Base-by-base conservation (phyloP, 2,113 vertebrate species). In the Bostrychus sinensis region DNA sequence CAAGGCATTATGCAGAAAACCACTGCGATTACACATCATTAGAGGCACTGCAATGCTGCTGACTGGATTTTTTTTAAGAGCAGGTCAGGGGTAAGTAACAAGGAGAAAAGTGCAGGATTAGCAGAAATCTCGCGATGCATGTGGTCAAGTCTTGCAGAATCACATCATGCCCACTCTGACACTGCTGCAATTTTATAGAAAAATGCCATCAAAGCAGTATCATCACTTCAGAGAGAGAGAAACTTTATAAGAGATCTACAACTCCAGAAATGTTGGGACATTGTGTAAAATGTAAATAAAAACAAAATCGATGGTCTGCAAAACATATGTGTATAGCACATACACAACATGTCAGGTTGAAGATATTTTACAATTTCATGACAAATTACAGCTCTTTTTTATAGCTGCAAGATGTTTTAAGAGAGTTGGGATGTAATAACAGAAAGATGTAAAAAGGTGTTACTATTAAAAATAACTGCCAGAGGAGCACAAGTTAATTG, bases 51-150 rank as follows among this genome's bases (percentile, higher is more conserved):
- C 63, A 76, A 63, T 87, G 84, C 74, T 88, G 89, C 86, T 89
- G 87, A 89, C 87, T 74, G 17, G 75, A 80, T 79, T 75, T 86
- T 45, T 75, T 88, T 72, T 67, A 76, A 83, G 65, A 82, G 74
- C 81, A 86, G 84, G 84, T 89, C 86, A 89, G 86, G 83, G 83
- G 80, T 82, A 86, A 77, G 81, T 81, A 87, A 83, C 69, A 69
- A 78, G 83, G 43, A 81, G 65, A 78, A 84, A 89, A 87, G 67
- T 88, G 86, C 85, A 76, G 54, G 43, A 77, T 67, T 66, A 73
- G 86, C 85, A 87, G 20, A 85, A 84, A 84, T 78, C 54, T 78
- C 55, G 43, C 71, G 25, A 59, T 72, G 75, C 71, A 81, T 87
- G 74, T 84, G 81, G 84, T 88, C 86, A 77, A 80, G 70, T 82